Evolutionary conservation across 2,797 vertebrate genomes (phyloP).

Genomic region (Anas georgica): DNA sequence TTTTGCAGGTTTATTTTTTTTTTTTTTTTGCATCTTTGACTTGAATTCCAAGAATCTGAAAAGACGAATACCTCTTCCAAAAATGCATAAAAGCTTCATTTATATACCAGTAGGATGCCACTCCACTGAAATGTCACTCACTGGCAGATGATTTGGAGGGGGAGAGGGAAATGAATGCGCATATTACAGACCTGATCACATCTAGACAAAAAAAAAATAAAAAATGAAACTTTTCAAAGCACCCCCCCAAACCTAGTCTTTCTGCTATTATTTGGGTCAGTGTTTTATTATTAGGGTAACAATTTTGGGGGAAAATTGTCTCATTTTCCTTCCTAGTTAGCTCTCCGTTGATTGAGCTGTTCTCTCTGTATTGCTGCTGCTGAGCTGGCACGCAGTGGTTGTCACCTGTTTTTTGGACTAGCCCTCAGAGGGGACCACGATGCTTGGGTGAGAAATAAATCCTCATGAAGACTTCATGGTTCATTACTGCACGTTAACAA

Average conservation of each 20-base stretch:
- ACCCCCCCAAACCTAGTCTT: background rate
- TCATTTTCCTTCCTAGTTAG: background rate
- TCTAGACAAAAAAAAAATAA: background rate
- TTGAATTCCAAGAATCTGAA: constrained; percentile 64
- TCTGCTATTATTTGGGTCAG: background rate
- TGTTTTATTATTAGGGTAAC: background rate
- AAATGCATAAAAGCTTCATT: constrained; percentile 53
- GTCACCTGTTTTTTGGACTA: background rate
- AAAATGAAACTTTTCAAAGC: background rate
- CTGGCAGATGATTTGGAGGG: constrained; percentile 41
- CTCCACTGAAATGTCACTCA: constrained; percentile 55
- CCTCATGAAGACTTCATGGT: background rate
- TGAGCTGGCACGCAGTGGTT: background rate
- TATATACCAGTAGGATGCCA: constrained; percentile 38
- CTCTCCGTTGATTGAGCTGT: background rate
- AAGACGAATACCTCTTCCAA: constrained; percentile 43
- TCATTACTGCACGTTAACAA: background rate
- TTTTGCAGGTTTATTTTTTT: background rate
- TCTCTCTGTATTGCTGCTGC: background rate
- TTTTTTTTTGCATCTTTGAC: constrained; percentile 5
- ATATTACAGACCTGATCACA: constrained; percentile 1
- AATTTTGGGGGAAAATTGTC: background rate
- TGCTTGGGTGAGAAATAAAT: background rate
- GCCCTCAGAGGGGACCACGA: background rate
- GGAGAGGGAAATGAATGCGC: constrained; percentile 17